These are phyloP conservation scores for Microdon myrmicae DNA, from an alignment of 2,888 invertebrate species.

Conservation along the genomic window DNA sequence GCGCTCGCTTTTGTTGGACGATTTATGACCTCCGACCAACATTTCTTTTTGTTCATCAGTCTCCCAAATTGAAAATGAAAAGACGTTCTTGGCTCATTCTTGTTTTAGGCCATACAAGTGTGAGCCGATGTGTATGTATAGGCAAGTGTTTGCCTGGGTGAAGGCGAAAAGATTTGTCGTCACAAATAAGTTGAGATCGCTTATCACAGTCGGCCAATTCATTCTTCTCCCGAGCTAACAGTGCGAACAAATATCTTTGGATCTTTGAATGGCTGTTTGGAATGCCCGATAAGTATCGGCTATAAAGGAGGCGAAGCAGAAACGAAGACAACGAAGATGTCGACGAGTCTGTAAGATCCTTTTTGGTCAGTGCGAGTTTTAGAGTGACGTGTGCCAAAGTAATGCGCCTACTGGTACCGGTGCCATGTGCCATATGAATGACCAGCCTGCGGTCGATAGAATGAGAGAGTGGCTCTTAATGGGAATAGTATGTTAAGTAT, in stretches of 20 bases:
- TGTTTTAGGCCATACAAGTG: slow-evolving; percentile 2
- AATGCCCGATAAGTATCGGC: slow-evolving; percentile 52
- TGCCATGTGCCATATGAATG: slow-evolving; percentile 1
- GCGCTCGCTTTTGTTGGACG: slow-evolving; percentile 51
- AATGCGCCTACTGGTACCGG: slow-evolving; percentile 42
- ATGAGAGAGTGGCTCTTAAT: slow-evolving; percentile 33
- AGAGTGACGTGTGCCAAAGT: slow-evolving; percentile 52
- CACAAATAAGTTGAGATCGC: slow-evolving; percentile 53
- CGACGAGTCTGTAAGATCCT: slow-evolving; percentile 32
- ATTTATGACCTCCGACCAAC: slow-evolving; percentile 46
- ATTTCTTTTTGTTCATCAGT: slow-evolving; percentile 45
- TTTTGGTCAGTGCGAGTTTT: slow-evolving; percentile 30
- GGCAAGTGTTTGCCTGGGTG: slow-evolving; percentile 1
- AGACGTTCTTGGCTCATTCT: slow-evolving; percentile 34
- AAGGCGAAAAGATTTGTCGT: slow-evolving; percentile 49
- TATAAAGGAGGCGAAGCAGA: slow-evolving; percentile 42
- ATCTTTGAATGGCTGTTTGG: slow-evolving; percentile 45
- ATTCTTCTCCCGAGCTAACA: slow-evolving; percentile 41
- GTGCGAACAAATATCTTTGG: slow-evolving; percentile 51
- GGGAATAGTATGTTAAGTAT: slow-evolving; percentile 53
- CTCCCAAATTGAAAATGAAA: slow-evolving; percentile 39
- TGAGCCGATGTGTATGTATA: background rate
- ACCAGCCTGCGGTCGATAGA: background rate
- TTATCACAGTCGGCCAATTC: slow-evolving; percentile 49
- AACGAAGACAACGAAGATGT: slow-evolving; percentile 22